Evolutionary conservation across 2,113 vertebrate genomes (phyloP).

Genomic region (Crotalus tigris): DNA sequence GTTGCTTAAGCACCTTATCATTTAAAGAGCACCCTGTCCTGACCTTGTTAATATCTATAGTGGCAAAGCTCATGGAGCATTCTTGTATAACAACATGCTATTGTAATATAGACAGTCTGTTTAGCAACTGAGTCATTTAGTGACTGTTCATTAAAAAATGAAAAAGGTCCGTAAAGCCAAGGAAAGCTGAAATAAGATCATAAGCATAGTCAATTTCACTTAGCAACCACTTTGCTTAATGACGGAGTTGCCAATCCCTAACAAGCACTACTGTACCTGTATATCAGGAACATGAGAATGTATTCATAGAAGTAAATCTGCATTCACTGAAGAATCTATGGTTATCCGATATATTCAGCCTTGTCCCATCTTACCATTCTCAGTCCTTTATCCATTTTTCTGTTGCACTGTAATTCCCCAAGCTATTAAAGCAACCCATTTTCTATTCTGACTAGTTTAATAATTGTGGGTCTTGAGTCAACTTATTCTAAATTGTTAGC

Average conservation of each 20-base stretch:
- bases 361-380: not conserved
- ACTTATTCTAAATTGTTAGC: not conserved
- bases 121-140: not conserved
- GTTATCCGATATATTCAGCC: not conserved
- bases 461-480: not conserved
- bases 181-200: not conserved
- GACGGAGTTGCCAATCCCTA: not conserved
- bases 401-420: not conserved
- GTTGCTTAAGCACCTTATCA: constrained; percentile 1
- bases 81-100: not conserved
- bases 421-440: too few species aligned
- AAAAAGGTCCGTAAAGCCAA: not conserved
- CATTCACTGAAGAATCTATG: not conserved
- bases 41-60: not conserved
- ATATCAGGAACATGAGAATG: not conserved
- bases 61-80: not conserved
- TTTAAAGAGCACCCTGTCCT: constrained; percentile 15
- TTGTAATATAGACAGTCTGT: not conserved
- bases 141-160: not conserved
- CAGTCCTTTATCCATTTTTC: not conserved
- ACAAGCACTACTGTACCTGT: not conserved
- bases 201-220: not conserved
- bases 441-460: not conserved
- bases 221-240: not conserved
- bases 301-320: not conserved